Conservation (phyloP, 2,888 invertebrate species). For the Hyppa rectilinea region DNA sequence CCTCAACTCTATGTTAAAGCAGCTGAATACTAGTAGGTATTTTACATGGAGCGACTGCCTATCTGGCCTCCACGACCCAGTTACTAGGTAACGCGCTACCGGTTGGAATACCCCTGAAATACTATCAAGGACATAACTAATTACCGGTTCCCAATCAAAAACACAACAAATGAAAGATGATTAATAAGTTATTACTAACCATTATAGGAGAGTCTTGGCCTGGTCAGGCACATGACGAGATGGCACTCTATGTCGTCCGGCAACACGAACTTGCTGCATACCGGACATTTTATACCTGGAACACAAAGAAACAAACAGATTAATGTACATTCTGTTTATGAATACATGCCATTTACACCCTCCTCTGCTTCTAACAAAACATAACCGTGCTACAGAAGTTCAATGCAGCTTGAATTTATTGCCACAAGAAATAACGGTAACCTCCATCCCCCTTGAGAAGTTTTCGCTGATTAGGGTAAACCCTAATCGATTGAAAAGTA, state of each 20-base stretch:
- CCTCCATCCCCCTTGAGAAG: background rate
- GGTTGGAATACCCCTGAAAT: background rate
- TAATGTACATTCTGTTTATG: conserved; percentile 12
- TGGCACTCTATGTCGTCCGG: conserved; percentile 99
- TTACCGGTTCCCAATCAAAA: background rate
- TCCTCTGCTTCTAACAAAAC: background rate
- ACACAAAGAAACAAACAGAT: conserved; percentile 74
- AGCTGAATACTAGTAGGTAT: background rate
- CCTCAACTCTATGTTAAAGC: background rate
- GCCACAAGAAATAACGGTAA: background rate
- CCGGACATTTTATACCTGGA: conserved; percentile 99
- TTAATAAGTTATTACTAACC: conserved; percentile 92
- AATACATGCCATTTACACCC: background rate
- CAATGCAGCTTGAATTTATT: background rate
- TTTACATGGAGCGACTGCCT: background rate
- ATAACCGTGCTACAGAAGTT: background rate
- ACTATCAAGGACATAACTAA: background rate
- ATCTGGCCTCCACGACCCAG: background rate
- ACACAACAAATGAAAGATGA: background rate
- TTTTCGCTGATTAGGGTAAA: background rate
- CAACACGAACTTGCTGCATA: conserved; percentile 99
- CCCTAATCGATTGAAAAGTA: background rate
- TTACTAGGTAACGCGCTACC: background rate
- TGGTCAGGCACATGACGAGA: conserved; percentile 99
- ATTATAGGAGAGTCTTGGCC: conserved; percentile 99